Conservation (phyloP, 1,140 invertebrate species). For the Acyrthosiphon pisum region DNA sequence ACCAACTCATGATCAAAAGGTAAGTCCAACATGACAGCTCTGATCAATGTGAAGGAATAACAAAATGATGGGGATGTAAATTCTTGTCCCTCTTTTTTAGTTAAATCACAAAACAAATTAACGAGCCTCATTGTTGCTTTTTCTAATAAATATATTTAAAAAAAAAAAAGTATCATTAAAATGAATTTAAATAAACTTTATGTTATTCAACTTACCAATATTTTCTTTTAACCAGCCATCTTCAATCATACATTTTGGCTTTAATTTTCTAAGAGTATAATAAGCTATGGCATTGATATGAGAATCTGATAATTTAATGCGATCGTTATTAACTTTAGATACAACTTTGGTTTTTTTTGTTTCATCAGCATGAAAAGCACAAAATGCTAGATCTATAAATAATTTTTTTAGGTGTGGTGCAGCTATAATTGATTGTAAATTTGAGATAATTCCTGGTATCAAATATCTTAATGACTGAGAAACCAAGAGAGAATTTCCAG, state of each 20-base stretch:
- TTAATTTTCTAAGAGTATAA: conserved; percentile 73
- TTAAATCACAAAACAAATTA: conserved; percentile 51
- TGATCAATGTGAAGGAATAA: conserved; percentile 83
- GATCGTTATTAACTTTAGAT: conserved; percentile 10
- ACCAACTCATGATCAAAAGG: conserved; percentile 69
- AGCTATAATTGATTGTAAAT: conserved; percentile 74
- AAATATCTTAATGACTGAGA: conserved; percentile 71
- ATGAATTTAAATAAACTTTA: neutral
- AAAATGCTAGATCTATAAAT: conserved; percentile 68
- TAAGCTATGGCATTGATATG: conserved; percentile 64
- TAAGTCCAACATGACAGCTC: conserved; percentile 68
- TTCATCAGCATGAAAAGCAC: conserved; percentile 63
- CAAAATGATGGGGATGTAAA: conserved; percentile 79
- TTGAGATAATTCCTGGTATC: conserved; percentile 70
- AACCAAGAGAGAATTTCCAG: conserved; percentile 71
- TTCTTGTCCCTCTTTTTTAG: conserved; percentile 59
- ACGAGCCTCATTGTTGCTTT: conserved; percentile 43
- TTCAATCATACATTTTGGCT: conserved; percentile 81
- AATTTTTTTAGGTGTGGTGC: conserved; percentile 71
- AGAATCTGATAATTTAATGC: conserved; percentile 53
- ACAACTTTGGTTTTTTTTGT: conserved; percentile 22
- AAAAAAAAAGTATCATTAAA: neutral
- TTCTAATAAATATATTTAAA: conserved; percentile 13
- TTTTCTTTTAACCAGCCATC: conserved; percentile 79
- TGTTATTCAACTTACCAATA: conserved; percentile 63